Percentiles rank a stretch among this genome's conserved stretches.
Conservation (phyloP, 92 coral and sea anemone genomes). For the Desmophyllum pertusum region DNA sequence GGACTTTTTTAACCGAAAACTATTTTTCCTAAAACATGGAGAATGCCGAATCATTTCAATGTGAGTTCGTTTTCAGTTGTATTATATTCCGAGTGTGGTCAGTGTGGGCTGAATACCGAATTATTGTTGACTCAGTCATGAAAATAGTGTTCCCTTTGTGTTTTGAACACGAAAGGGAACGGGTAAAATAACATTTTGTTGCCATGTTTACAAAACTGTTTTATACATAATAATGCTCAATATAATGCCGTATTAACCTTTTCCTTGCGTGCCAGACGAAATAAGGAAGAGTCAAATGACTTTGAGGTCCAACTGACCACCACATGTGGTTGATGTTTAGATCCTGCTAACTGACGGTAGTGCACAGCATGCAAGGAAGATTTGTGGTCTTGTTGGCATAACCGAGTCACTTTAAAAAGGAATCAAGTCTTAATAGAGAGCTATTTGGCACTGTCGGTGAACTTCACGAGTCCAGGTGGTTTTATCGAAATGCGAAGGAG, state of each 20-base stretch:
- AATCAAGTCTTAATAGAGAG: conserved; percentile 30
- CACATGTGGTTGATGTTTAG: background rate
- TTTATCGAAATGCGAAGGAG: background rate
- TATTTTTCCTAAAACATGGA: background rate
- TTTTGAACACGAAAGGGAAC: background rate
- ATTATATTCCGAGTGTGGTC: background rate
- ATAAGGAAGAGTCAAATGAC: conserved; percentile 6
- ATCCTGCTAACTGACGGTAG: background rate
- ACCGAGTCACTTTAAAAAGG: conserved; percentile 23
- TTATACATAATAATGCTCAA: conserved; percentile 18
- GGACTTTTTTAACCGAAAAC: too few relatives aligned
- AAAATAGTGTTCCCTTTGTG: background rate
- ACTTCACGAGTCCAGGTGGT: background rate
- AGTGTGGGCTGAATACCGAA: background rate
- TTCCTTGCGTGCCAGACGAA: conserved; percentile 11
- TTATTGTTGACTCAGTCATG: background rate
- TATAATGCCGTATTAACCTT: background rate
- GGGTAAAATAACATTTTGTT: background rate
- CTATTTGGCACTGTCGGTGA: conserved; percentile 14
- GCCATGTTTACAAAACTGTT: background rate
- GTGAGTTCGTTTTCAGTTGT: background rate
- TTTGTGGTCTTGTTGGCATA: conserved; percentile 21
- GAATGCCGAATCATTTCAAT: background rate
- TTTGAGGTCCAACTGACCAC: background rate
- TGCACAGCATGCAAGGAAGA: conserved; percentile 1